Conservation (phyloP, 2,888 invertebrate genomes). For the Nowickia ferox region DNA sequence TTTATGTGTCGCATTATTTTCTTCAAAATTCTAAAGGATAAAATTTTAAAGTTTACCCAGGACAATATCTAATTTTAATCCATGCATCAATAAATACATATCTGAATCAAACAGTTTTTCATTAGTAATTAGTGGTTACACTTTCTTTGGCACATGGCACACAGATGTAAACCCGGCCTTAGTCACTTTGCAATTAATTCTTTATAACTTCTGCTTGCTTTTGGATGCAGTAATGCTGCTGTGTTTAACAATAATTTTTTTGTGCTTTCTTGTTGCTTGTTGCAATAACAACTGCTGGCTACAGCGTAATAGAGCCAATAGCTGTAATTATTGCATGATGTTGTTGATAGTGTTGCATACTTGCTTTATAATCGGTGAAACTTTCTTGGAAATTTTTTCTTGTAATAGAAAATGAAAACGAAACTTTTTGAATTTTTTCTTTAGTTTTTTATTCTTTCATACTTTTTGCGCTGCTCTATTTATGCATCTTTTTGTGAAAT, state of each 20-base stretch:
- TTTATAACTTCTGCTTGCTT: constrained; percentile 3
- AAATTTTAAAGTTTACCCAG: no score
- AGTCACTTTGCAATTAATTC: constrained; percentile 8
- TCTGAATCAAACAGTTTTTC: no score
- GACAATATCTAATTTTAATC: no score
- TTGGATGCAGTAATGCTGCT: constrained; percentile 75
- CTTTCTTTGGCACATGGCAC: no score
- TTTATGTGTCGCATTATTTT: no score
- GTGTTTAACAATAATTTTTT: background rate
- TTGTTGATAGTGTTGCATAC: constrained; percentile 60
- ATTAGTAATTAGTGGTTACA: no score
- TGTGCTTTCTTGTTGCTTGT: constrained; percentile 21
- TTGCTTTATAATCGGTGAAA: constrained; percentile 69
- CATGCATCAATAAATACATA: no score
- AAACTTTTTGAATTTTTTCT: constrained; percentile 52
- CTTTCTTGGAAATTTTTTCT: constrained; percentile 71
- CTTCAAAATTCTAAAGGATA: no score
- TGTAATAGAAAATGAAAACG: constrained; percentile 69
- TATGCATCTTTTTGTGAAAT: constrained; percentile 58
- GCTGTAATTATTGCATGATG: constrained; percentile 80
- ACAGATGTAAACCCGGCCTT: no score
- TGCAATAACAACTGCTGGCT: constrained; percentile 36
- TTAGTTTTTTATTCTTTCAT: constrained; percentile 18
- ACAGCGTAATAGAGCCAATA: constrained; percentile 54
- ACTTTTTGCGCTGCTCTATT: constrained; percentile 34